phyloP scores from a whole-genome alignment of 2,113 vertebrate species.

The Rhinoderma darwinii region DNA sequence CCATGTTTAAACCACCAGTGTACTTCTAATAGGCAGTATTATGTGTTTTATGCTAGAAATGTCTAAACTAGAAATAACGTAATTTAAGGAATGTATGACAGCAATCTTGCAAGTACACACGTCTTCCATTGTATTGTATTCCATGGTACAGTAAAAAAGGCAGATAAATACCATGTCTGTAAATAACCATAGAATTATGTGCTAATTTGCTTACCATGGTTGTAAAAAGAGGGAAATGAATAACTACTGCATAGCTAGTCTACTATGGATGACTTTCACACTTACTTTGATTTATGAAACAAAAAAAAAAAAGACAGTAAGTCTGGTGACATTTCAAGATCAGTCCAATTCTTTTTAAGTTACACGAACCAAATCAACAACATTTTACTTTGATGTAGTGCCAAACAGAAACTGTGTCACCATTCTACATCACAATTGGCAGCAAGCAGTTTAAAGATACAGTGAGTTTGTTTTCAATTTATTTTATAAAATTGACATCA shows the following conservation, averaged over 20 bases:
- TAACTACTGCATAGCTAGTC: not conserved
- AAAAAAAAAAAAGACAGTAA: conserved; percentile 6
- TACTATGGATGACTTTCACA: not conserved
- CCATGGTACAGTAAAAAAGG: not conserved
- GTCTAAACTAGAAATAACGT: not conserved
- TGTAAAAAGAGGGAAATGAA: not conserved
- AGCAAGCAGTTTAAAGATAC: not conserved
- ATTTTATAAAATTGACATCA: not conserved
- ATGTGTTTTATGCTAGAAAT: not conserved
- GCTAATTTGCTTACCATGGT: not conserved
- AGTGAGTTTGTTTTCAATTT: not conserved
- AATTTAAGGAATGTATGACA: not conserved
- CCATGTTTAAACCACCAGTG: not conserved
- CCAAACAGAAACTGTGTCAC: conserved; percentile 10
- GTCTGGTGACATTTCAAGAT: conserved; percentile 37
- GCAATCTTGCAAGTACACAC: not conserved
- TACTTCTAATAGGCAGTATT: not conserved
- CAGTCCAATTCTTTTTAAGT: conserved; percentile 1
- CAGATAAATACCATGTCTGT: not conserved
- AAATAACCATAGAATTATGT: not conserved
- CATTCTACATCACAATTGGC: not conserved
- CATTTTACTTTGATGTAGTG: conserved; percentile 27
- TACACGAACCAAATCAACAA: not conserved
- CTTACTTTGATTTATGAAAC: not conserved
- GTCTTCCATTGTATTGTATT: not conserved